A percentile compares a stretch with the other conserved stretches of the same genome.
phyloP scores from a whole-genome alignment of 2,888 invertebrate species.

The Calliscelio sp. region DNA sequence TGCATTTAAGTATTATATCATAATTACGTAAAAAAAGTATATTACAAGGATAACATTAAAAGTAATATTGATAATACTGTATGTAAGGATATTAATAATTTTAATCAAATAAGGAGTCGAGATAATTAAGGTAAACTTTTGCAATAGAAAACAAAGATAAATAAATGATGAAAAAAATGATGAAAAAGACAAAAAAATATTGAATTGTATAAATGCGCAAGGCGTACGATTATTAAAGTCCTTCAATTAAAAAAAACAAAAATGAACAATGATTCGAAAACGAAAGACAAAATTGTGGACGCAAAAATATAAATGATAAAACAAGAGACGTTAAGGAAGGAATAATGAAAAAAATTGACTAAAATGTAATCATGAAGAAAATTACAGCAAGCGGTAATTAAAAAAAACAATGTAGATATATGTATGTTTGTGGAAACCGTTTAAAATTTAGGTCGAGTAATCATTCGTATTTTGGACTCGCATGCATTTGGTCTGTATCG shows the following conservation, averaged over 20 bases:
- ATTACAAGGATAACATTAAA: slow-evolving; percentile 81
- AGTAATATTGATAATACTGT: slow-evolving; percentile 84
- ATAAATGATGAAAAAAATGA: slow-evolving; percentile 64
- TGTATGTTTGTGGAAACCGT: slow-evolving; percentile 73
- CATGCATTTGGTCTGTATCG: slow-evolving; percentile 83
- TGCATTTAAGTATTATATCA: slow-evolving; percentile 85
- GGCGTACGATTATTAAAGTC: slow-evolving; percentile 71
- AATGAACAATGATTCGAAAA: slow-evolving; percentile 66
- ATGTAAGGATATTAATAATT: slow-evolving; percentile 85
- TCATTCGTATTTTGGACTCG: slow-evolving; percentile 78
- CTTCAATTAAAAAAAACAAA: slow-evolving; percentile 67
- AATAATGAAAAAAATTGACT: slow-evolving; percentile 69
- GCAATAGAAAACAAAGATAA: slow-evolving; percentile 79
- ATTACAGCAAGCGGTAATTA: slow-evolving; percentile 62
- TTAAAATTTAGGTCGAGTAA: slow-evolving; percentile 75
- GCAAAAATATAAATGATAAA: slow-evolving; percentile 68
- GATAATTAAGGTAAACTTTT: slow-evolving; percentile 81
- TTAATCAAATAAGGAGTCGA: slow-evolving; percentile 83
- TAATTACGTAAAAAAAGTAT: slow-evolving; percentile 84
- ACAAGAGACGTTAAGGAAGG: slow-evolving; percentile 46
- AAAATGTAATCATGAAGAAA: slow-evolving; percentile 78
- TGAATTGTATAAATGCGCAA: slow-evolving; percentile 75
- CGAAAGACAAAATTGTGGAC: slow-evolving; percentile 69
- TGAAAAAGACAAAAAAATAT: slow-evolving; percentile 59
- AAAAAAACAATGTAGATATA: slow-evolving; percentile 70